Evolutionary conservation across 2,888 invertebrate genomes (phyloP).

Genomic region (Ypsolopha sequella): DNA sequence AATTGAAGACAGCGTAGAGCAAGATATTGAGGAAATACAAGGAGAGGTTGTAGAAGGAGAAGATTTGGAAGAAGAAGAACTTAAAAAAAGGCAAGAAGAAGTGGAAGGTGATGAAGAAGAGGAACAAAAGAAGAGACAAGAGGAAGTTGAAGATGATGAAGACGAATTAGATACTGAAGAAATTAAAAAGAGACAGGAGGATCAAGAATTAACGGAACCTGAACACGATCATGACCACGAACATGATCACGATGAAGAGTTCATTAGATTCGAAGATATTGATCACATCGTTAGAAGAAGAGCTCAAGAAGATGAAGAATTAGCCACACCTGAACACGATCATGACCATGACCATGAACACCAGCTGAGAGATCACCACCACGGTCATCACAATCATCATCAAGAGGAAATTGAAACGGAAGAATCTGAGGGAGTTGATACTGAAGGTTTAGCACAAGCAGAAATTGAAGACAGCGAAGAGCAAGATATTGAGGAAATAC

Average conservation of each 20-base stretch:
- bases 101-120: neutral
- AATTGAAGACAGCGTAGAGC: conserved; percentile 9
- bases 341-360: conserved; percentile 1
- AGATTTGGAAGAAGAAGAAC: neutral
- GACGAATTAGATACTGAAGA: neutral
- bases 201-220: no score
- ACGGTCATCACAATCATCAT: conserved; percentile 4
- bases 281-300: neutral
- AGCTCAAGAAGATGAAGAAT: neutral
- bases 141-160: neutral
- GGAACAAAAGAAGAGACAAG: neutral
- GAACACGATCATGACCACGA: neutral
- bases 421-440: conserved; percentile 3
- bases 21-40: conserved; percentile 3
- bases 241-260: neutral
- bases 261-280: neutral
- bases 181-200: neutral
- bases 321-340: conserved; percentile 3
- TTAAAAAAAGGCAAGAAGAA: neutral
- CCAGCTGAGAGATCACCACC: neutral
- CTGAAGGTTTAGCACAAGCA: conserved; percentile 6
- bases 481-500: conserved; percentile 6
- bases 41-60: conserved; percentile 2
- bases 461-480: conserved; percentile 10
- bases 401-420: neutral